phyloP scores from a whole-genome alignment of 2,113 vertebrate genomes.

The Todiramphus saurophagus region DNA sequence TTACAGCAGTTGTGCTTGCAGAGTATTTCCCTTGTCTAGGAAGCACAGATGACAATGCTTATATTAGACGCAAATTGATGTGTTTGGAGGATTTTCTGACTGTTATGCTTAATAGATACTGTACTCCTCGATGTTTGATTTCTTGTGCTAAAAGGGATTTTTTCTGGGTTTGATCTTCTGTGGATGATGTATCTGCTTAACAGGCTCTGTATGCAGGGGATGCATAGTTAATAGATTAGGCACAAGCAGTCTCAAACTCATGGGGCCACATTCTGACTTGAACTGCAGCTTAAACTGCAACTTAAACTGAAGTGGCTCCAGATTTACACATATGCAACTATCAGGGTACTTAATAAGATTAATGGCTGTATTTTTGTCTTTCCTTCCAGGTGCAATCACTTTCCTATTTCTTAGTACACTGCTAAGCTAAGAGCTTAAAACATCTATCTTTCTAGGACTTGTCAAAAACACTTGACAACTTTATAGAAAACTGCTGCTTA shows the following conservation, averaged over 20 bases:
- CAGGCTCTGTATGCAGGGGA: neutral
- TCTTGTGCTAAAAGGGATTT: neutral
- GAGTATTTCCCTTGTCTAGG: neutral
- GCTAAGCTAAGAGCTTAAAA: neutral
- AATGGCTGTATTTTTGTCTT: neutral
- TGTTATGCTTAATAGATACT: neutral
- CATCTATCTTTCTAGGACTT: neutral
- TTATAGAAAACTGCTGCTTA: neutral
- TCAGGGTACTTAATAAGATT: neutral
- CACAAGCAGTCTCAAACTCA: neutral
- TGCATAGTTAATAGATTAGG: accelerated
- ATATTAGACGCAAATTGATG: neutral
- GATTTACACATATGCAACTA: neutral
- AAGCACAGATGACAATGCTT: neutral
- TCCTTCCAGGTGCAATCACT: neutral
- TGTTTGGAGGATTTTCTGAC: neutral
- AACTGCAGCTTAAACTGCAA: neutral
- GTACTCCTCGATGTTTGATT: neutral
- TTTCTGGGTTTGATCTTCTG: neutral
- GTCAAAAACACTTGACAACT: neutral
- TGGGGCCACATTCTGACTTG: neutral
- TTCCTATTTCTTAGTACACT: neutral
- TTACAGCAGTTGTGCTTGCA: neutral
- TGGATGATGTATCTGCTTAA: neutral
- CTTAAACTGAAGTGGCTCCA: neutral